Percentiles rank a stretch among this genome's conserved stretches.
These are phyloP conservation scores for Palythoa heliodiscus DNA, from an alignment of 92 coral and sea anemone genomes.

Conservation along the genomic window DNA sequence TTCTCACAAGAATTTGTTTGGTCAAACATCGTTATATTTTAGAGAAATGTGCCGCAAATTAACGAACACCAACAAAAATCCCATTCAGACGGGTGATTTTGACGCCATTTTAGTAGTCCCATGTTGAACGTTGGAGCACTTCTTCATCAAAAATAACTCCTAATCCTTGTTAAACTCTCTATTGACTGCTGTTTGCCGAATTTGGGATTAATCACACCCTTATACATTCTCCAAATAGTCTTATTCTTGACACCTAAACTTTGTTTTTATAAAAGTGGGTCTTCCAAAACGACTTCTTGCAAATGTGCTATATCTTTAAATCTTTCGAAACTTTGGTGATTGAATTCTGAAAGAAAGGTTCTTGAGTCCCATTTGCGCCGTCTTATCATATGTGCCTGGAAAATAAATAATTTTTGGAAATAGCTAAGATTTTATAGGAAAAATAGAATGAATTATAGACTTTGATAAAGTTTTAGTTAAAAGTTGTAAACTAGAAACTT, in stretches of 20 bases:
- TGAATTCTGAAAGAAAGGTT: too few relatives aligned
- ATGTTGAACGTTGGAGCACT: background rate
- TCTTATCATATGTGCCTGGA: too few relatives aligned
- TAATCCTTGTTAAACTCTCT: conserved; percentile 39
- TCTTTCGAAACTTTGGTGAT: too few relatives aligned
- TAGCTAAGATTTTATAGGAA: too few relatives aligned
- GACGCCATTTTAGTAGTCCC: background rate
- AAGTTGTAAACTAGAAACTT: too few relatives aligned
- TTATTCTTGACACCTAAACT: conserved; percentile 22
- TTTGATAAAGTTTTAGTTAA: too few relatives aligned
- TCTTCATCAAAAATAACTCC: conserved; percentile 20
- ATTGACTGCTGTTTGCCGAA: conserved; percentile 12
- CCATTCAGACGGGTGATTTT: background rate
- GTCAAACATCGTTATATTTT: too few relatives aligned
- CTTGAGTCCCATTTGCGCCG: too few relatives aligned
- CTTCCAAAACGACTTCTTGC: background rate
- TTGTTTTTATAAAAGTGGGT: conserved; percentile 21
- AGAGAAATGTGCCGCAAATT: too few relatives aligned
- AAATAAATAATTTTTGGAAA: too few relatives aligned
- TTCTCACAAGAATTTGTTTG: too few relatives aligned
- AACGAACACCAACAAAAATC: background rate
- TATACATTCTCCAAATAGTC: background rate
- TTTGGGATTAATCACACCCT: conserved; percentile 24
- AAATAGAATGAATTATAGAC: too few relatives aligned
- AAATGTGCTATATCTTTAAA: background rate